phyloP scores from a whole-genome alignment of 2,888 invertebrate genomes.

The Acleris holmiana region DNA sequence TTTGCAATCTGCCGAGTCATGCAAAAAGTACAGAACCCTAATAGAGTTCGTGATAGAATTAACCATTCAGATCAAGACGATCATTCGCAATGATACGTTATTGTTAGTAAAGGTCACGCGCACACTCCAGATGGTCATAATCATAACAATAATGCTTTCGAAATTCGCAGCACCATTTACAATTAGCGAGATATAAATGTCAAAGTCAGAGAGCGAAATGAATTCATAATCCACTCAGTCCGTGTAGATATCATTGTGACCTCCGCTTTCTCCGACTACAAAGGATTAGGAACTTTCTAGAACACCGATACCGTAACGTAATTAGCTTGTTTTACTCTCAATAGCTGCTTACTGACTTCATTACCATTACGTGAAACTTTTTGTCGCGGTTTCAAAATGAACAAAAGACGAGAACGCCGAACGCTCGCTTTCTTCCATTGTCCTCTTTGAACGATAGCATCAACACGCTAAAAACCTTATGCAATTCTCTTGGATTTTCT shows the following conservation, averaged over 20 bases:
- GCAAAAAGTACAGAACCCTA: too few species aligned
- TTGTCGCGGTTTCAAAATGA: slow-evolving; percentile 28
- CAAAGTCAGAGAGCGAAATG: slow-evolving; percentile 53
- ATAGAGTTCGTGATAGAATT: neutral
- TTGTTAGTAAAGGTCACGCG: slow-evolving; percentile 24
- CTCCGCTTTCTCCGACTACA: slow-evolving; percentile 67
- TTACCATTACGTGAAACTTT: slow-evolving; percentile 34
- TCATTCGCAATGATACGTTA: neutral
- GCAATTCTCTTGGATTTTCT: slow-evolving; percentile 40
- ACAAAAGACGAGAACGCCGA: slow-evolving; percentile 23
- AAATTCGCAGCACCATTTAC: slow-evolving; percentile 27
- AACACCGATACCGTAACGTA: slow-evolving; percentile 42
- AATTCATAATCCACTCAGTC: slow-evolving; percentile 53
- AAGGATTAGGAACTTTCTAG: slow-evolving; percentile 72
- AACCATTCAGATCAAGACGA: neutral
- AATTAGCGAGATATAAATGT: slow-evolving; percentile 44
- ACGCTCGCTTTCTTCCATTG: slow-evolving; percentile 48
- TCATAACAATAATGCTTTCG: slow-evolving; percentile 18
- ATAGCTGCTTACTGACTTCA: slow-evolving; percentile 45
- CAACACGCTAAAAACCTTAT: slow-evolving; percentile 38
- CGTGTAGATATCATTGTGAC: slow-evolving; percentile 55
- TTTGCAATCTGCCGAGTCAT: neutral
- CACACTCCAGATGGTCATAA: slow-evolving; percentile 4
- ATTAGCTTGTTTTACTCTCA: slow-evolving; percentile 59
- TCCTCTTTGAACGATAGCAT: slow-evolving; percentile 40